Evolutionary conservation across 1,140 invertebrate genomes (phyloP).

Genomic region (Brachionus plicatilis): DNA sequence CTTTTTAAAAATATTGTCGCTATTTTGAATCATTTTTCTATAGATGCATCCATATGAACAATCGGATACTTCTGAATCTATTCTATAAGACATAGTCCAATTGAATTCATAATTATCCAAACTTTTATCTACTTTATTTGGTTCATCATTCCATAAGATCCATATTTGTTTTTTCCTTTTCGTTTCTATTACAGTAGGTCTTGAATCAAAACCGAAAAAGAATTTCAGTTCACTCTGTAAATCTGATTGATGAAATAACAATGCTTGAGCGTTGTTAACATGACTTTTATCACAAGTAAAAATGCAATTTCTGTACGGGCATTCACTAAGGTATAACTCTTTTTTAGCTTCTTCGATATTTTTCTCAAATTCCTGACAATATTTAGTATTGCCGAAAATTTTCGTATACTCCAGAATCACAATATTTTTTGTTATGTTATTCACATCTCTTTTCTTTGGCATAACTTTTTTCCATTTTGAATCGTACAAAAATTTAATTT

Average conservation of each 20-base stretch:
- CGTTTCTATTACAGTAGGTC: not conserved
- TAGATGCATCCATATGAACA: constrained; percentile 17
- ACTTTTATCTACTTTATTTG: not conserved
- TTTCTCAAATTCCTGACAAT: not conserved
- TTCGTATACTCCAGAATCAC: not conserved
- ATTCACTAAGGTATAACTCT: not conserved
- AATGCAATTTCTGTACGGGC: constrained; percentile 10
- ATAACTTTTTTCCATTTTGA: not conserved
- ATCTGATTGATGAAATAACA: not conserved
- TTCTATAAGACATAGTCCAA: constrained; percentile 16
- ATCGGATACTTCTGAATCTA: constrained; percentile 20
- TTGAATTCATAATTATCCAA: constrained; percentile 9
- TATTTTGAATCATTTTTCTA: not conserved
- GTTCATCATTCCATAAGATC: constrained; percentile 36
- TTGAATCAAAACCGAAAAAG: too few relatives aligned
- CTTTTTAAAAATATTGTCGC: not conserved
- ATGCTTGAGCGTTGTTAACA: not conserved
- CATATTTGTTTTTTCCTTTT: not conserved
- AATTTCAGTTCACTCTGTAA: not conserved
- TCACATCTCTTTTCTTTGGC: not conserved
- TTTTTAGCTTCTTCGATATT: not conserved
- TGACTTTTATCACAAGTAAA: not conserved
- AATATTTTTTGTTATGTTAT: not conserved
- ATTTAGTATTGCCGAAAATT: not conserved
- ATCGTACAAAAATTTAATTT: not conserved